Base-by-base conservation (phyloP, 2,797 vertebrate species). In the Oreochromis grahami region DNA sequence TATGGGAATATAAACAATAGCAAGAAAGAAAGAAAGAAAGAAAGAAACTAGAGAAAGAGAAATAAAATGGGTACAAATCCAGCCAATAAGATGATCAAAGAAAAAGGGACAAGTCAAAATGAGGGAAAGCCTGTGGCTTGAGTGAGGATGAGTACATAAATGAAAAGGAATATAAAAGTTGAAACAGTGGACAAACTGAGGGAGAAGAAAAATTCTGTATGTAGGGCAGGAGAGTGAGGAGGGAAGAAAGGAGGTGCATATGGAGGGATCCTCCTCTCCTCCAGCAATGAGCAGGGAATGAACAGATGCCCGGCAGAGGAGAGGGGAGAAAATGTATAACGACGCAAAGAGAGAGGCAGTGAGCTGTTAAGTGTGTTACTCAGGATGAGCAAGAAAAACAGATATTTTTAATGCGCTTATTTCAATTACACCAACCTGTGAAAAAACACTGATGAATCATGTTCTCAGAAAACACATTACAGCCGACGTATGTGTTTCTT, bases 251-350 rank as follows among this genome's bases (percentile, higher is more conserved):
- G 77, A 84, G 84, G 83, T 90, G 74, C 81, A 89, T 80, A 90
- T 85, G 83, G 89, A 88, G 87, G 84, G 74, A 84, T 86, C 84
- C 82, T 91, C 83, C 76, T 89, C 82, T 92, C 91, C 86, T 85
- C 88, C 86, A 86, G 92, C 80, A 6, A 89, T 81, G 68, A 85
- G 70, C 72, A 65, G 58, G 86, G 83, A 89, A 81, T 53, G 85
- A 94, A 90, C 93, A 94, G 91, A 93, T 91, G 91, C 85, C 88
- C 87, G 53, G 82, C 83, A 88, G 86, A 80, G 82, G 68, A 87
- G 63, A 85, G 63, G 38, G 56, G 29, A 68, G 21, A 80, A 78
- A 56, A 85, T 55, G 72, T 21, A 86, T 53, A 65, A 78, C n/a
- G 7, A 84, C 0, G 13, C 68, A 83, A 63, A 82, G 55, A 77